Conservation (phyloP, 2,888 invertebrate genomes). For the Andrena bucephala region DNA sequence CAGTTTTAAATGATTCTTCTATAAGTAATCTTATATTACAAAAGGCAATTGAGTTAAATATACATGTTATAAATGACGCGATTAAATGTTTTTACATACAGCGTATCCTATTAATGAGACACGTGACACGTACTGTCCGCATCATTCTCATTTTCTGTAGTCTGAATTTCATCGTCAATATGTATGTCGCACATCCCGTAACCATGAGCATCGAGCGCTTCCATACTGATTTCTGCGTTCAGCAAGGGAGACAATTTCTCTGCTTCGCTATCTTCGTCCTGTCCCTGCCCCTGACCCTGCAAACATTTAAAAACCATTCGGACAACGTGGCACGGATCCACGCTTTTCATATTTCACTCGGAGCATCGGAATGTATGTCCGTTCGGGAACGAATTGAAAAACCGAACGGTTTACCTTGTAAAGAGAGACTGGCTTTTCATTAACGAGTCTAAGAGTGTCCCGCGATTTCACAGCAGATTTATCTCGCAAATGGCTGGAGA, state of each 20-base stretch:
- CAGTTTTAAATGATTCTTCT: conserved; percentile 27
- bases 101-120: conserved; percentile 73
- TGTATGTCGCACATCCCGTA: conserved; percentile 81
- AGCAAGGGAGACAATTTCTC: conserved; percentile 93
- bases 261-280: conserved; percentile 93
- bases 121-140: conserved; percentile 77
- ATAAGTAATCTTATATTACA: conserved; percentile 37
- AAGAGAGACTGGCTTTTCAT: conserved; percentile 86
- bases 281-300: conserved; percentile 84
- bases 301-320: conserved; percentile 25
- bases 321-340: not conserved
- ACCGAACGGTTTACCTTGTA: conserved; percentile 77
- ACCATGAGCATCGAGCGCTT: conserved; percentile 77
- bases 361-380: not conserved
- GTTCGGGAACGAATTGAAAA: not conserved
- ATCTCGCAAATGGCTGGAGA: conserved; percentile 79
- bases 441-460: conserved; percentile 88
- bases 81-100: conserved; percentile 28
- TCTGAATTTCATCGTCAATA: conserved; percentile 82
- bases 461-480: conserved; percentile 82
- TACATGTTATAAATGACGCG: conserved; percentile 20
- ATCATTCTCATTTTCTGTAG: conserved; percentile 79
- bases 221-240: conserved; percentile 83
- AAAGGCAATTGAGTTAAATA: conserved; percentile 37
- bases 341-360: conserved; percentile 1